Percentiles rank a stretch among this genome's conserved stretches.
Evolutionary conservation across 2,888 invertebrate genomes (phyloP).

Genomic region (Yponomeuta malinellus): DNA sequence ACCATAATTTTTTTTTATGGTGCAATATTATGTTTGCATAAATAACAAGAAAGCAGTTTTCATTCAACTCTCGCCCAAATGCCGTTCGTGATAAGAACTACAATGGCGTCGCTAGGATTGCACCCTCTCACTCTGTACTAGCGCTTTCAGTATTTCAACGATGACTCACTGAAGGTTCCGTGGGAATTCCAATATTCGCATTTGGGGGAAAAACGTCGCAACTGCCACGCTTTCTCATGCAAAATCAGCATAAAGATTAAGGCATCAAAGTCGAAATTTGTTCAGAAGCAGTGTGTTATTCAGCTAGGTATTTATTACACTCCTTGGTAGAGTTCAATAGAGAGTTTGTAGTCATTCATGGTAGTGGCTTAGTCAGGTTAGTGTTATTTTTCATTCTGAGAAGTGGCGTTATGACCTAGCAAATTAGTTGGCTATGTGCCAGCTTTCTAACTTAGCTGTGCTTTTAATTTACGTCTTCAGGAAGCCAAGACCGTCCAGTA

Average conservation of each 20-base stretch:
- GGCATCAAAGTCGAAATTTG: not conserved
- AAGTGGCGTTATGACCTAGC: not conserved
- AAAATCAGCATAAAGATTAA: not conserved
- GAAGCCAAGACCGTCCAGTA: conserved; percentile 1
- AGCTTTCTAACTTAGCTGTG: not conserved
- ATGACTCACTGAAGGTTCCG: conserved; percentile 10
- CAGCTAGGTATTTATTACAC: not conserved
- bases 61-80: too few relatives aligned
- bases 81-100: too few relatives aligned
- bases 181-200: conserved; percentile 8
- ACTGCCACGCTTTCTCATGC: too few relatives aligned
- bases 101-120: too few relatives aligned
- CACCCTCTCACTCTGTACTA: not conserved
- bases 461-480: conserved; percentile 4
- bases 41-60: too few relatives aligned
- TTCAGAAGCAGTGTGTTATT: not conserved
- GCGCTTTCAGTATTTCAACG: conserved; percentile 6
- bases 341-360: not conserved
- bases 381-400: conserved; percentile 4
- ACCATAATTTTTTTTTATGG: too few relatives aligned
- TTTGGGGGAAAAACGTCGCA: not conserved
- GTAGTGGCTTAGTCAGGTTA: conserved; percentile 8
- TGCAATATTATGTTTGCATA: too few relatives aligned
- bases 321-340: not conserved
- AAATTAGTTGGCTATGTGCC: conserved; percentile 6